phyloP scores from a whole-genome alignment of 2,113 vertebrate genomes.

The Acrocephalus arundinaceus region DNA sequence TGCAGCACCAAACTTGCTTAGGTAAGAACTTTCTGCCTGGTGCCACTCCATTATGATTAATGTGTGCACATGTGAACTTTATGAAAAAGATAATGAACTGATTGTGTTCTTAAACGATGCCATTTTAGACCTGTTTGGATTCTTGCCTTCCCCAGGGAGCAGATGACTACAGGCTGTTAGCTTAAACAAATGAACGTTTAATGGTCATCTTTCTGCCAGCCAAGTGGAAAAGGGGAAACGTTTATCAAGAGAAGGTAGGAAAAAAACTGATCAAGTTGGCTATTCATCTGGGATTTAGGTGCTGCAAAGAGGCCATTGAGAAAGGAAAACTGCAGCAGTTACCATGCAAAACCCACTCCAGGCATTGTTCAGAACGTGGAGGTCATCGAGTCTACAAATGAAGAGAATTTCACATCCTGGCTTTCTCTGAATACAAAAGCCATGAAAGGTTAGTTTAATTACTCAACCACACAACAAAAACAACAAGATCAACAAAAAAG shows the following conservation, averaged over 20 bases:
- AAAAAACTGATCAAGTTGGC: constrained; percentile 25
- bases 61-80: constrained; percentile 68
- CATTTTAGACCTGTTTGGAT: constrained; percentile 71
- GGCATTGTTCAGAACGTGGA: not conserved
- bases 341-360: not conserved
- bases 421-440: not conserved
- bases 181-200: constrained; percentile 75
- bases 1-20: constrained; percentile 73
- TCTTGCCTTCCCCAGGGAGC: constrained; percentile 36
- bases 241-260: constrained; percentile 60
- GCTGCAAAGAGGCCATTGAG: not conserved
- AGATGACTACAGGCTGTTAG: constrained; percentile 72
- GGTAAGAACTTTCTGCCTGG: constrained; percentile 70
- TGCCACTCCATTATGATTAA: constrained; percentile 72
- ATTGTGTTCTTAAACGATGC: constrained; percentile 70
- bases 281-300: constrained; percentile 23
- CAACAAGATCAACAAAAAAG: not conserved
- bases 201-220: constrained; percentile 59
- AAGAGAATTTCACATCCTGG: not conserved
- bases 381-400: not conserved
- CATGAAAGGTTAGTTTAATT: not conserved
- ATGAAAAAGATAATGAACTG: constrained; percentile 79
- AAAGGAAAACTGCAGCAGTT: not conserved
- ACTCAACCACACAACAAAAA: not conserved
- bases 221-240: constrained; percentile 64